phyloP scores from a whole-genome alignment of 2,888 invertebrate species.

The Troides oblongomaculatus region DNA sequence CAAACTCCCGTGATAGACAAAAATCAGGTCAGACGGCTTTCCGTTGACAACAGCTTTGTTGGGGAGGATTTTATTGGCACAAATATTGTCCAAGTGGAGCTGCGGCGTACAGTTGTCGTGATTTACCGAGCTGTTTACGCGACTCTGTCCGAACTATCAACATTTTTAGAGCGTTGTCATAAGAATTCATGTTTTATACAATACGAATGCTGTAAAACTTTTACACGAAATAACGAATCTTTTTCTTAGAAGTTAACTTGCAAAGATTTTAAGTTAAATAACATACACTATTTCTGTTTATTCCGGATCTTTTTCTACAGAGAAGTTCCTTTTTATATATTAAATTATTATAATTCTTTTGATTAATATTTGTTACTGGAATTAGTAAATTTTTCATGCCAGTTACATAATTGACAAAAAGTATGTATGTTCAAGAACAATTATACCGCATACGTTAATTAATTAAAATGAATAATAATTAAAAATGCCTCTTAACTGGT shows the following conservation, averaged over 20 bases:
- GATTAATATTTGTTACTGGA: no score
- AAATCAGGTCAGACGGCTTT: constrained; percentile 71
- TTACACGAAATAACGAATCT: constrained; percentile 17
- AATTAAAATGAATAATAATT: no score
- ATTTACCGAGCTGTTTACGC: constrained; percentile 77
- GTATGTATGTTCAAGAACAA: no score
- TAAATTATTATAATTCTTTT: no score
- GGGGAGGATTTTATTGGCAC: constrained; percentile 76
- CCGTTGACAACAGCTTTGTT: constrained; percentile 75
- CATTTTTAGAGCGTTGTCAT: constrained; percentile 65
- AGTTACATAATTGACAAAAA: no score
- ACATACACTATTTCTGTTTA: no score
- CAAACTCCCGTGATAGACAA: constrained; percentile 58
- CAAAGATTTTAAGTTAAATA: no score
- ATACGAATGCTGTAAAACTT: constrained; percentile 51
- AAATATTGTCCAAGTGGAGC: constrained; percentile 75
- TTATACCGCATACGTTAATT: no score
- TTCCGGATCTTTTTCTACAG: no score
- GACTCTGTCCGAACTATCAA: constrained; percentile 61
- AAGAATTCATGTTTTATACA: constrained; percentile 63
- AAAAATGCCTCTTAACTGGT: neutral
- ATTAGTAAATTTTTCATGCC: no score
- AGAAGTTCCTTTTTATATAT: no score
- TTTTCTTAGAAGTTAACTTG: no score
- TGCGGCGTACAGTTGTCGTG: constrained; percentile 65